Percentiles rank a stretch among this genome's conserved stretches.
phyloP scores from a whole-genome alignment of 2,888 invertebrate genomes.

The Acanthosepion esculentum region DNA sequence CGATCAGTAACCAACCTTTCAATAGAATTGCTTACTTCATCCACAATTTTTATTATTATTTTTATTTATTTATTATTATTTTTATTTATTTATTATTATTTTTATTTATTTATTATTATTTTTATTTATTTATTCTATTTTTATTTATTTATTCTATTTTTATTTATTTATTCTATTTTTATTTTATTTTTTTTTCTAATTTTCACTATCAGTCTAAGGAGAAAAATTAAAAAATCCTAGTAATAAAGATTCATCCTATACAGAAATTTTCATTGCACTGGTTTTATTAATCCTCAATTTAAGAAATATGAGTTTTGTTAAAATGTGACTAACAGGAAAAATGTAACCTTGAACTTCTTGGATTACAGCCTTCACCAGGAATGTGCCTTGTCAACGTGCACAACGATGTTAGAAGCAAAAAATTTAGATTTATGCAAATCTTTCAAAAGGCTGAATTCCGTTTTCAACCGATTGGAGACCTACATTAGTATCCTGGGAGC shows the following conservation, averaged over 20 bases:
- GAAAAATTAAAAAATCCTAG: not conserved
- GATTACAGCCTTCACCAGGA: constrained; percentile 73
- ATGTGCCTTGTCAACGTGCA: constrained; percentile 71
- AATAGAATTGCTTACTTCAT: too few relatives aligned
- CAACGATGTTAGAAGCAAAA: constrained; percentile 69
- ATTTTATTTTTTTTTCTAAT: not conserved
- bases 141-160: too few relatives aligned
- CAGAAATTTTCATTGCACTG: not conserved
- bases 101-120: too few relatives aligned
- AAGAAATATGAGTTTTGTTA: not conserved
- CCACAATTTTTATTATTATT: too few relatives aligned
- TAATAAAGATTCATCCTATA: not conserved
- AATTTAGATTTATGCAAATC: constrained; percentile 71
- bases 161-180: too few relatives aligned
- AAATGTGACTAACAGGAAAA: not conserved
- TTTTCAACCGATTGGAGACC: constrained; percentile 69
- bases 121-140: too few relatives aligned
- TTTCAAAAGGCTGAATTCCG: constrained; percentile 63
- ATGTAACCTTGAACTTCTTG: constrained; percentile 34
- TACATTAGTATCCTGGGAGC: constrained; percentile 66
- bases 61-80: too few relatives aligned
- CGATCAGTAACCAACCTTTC: too few relatives aligned
- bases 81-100: too few relatives aligned
- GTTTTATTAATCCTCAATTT: not conserved
- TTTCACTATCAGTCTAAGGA: not conserved